Evolutionary conservation across 2,888 invertebrate genomes (phyloP).

Genomic region (Chymomyza caudatula): DNA sequence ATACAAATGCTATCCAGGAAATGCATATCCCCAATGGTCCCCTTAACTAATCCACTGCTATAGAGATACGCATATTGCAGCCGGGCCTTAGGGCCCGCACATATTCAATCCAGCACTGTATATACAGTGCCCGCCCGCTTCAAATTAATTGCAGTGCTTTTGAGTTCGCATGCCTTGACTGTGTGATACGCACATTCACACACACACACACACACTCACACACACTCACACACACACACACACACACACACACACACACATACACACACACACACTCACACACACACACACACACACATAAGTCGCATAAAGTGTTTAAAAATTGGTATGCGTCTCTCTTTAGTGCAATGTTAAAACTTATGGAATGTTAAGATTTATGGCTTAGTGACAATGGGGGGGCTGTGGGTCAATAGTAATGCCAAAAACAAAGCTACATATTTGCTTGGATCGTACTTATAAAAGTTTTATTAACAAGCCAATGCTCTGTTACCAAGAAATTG

Average conservation of each 20-base stretch:
- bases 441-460: too few species aligned
- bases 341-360: too few species aligned
- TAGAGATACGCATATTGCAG: too few species aligned
- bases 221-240: background rate
- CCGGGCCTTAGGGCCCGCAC: background rate
- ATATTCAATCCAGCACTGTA: background rate
- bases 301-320: background rate
- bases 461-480: background rate
- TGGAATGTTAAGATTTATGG: background rate
- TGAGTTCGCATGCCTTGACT: background rate
- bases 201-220: background rate
- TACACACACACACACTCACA: too few species aligned
- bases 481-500: background rate
- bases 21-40: too few species aligned
- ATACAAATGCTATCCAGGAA: too few species aligned
- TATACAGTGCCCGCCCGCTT: background rate
- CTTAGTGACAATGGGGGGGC: too few species aligned
- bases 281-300: background rate
- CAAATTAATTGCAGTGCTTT: constrained; percentile 4
- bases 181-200: too few species aligned
- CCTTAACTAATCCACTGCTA: too few species aligned
- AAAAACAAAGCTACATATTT: background rate
- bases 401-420: background rate
- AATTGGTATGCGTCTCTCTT: background rate
- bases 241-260: background rate